phyloP scores from a whole-genome alignment of 2,113 vertebrate genomes.

The Euleptes europaea region DNA sequence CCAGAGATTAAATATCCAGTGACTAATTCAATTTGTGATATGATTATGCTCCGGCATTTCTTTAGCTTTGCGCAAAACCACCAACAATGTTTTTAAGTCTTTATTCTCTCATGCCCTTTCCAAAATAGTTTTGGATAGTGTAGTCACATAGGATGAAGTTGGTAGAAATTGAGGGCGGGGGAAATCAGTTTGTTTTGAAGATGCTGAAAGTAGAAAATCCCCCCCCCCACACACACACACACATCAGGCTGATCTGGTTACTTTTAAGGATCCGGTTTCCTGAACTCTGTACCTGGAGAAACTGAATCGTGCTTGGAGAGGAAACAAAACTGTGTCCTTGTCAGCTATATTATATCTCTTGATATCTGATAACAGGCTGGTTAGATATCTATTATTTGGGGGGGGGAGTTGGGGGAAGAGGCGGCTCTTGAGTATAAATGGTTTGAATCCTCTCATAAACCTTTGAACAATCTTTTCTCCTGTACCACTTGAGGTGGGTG shows the following conservation, averaged over 20 bases:
- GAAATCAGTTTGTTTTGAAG: too few species aligned
- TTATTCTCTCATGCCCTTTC: too few species aligned
- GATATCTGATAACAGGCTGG: neutral
- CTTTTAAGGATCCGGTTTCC: neutral
- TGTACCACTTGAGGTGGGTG: neutral
- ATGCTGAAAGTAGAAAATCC: too few species aligned
- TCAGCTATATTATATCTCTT: neutral
- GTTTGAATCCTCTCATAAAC: neutral
- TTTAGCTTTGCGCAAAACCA: too few species aligned
- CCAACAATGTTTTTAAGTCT: too few species aligned
- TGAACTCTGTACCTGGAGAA: slow-evolving; percentile 5
- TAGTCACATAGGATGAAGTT: too few species aligned
- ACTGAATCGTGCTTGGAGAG: slow-evolving; percentile 14
- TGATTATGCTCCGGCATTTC: too few species aligned
- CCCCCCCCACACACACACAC: too few species aligned
- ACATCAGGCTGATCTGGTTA: neutral
- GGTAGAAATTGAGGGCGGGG: too few species aligned
- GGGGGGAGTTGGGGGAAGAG: neutral
- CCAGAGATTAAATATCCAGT: too few species aligned
- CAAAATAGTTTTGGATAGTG: too few species aligned
- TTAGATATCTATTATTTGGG: neutral
- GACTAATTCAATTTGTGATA: too few species aligned
- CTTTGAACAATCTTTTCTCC: neutral
- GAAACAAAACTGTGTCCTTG: neutral
- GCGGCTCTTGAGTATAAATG: neutral